phyloP scores from a whole-genome alignment of 2,797 vertebrate genomes.

The Crocodylus rhombifer region DNA sequence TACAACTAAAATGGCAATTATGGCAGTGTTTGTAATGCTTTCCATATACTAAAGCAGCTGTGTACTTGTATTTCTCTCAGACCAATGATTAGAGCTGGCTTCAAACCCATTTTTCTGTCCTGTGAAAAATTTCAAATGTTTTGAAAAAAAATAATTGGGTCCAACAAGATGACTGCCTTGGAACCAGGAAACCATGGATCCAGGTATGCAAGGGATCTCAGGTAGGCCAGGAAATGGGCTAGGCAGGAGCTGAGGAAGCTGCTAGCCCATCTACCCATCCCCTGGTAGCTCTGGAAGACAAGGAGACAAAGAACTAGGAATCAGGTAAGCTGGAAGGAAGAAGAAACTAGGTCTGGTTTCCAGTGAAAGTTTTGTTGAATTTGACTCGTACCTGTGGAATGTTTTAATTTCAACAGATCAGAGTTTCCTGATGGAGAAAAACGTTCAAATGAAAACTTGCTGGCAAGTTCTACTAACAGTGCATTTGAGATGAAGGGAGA shows the following conservation, averaged over 20 bases:
- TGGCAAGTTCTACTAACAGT: fast-evolving
- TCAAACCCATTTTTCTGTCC: not conserved
- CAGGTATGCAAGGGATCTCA: too few species aligned
- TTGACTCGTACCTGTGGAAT: not conserved
- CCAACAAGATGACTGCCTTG: too few species aligned
- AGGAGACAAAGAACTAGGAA: too few species aligned
- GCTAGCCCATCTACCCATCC: too few species aligned
- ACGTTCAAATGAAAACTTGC: not conserved
- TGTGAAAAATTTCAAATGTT: not conserved
- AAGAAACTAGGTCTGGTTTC: fast-evolving
- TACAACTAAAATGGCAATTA: not conserved
- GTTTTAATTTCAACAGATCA: not conserved
- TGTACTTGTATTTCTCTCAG: not conserved
- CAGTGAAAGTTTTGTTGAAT: not conserved
- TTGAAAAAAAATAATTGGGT: not conserved
- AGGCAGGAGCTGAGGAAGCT: too few species aligned
- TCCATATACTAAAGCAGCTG: not conserved
- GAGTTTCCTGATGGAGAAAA: not conserved
- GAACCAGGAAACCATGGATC: too few species aligned
- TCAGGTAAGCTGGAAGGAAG: too few species aligned
- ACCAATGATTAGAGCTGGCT: not conserved
- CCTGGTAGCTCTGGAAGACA: too few species aligned
- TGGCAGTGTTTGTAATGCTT: not conserved
- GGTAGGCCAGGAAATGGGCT: too few species aligned
- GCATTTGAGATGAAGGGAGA: not conserved